Conservation (phyloP, 2,797 vertebrate species). For the Monodelphis domestica region DNA sequence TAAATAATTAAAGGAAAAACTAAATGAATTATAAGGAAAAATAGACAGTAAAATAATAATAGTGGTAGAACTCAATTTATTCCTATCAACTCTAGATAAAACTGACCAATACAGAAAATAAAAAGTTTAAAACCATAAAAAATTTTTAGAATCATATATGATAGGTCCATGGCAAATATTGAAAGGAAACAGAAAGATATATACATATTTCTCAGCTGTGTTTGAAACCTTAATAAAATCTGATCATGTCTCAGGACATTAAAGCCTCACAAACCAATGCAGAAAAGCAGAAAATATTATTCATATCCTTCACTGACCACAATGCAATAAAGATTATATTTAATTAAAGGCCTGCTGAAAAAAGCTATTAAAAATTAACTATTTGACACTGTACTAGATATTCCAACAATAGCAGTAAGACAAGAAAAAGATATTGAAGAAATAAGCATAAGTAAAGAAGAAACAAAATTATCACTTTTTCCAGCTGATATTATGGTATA, state of each 20-base stretch:
- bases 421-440: not conserved
- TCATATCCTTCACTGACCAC: not conserved
- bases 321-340: not conserved
- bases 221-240: not conserved
- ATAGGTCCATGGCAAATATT: not conserved
- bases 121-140: not conserved
- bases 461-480: not conserved
- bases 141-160: not conserved
- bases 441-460: not conserved
- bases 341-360: not conserved
- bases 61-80: not conserved
- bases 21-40: not conserved
- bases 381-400: not conserved
- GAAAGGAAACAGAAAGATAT: not conserved
- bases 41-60: not conserved
- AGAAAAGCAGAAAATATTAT: not conserved
- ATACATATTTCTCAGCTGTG: not conserved
- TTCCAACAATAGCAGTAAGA: not conserved
- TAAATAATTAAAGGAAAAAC: not conserved
- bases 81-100: not conserved
- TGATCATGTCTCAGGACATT: not conserved
- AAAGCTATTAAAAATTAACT: not conserved
- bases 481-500: not conserved
- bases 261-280: not conserved
- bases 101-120: not conserved